A percentile compares a stretch with the other conserved stretches of the same genome.
Conservation (phyloP, 2,797 vertebrate species). For the Tapera naevia region DNA sequence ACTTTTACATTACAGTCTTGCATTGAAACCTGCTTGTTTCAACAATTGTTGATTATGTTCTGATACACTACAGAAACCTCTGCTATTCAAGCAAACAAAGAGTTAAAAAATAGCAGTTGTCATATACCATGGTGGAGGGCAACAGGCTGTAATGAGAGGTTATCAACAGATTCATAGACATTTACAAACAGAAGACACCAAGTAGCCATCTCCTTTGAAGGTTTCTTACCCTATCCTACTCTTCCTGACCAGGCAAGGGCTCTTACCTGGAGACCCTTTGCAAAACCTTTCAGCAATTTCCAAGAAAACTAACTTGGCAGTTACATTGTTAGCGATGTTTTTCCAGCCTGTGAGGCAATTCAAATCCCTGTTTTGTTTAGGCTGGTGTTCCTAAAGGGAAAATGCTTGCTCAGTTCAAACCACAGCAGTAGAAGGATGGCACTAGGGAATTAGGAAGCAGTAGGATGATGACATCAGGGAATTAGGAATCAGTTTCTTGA, state of each 20-base stretch:
- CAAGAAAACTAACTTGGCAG: not conserved
- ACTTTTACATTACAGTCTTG: not conserved
- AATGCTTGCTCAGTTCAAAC: not conserved
- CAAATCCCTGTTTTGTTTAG: not conserved
- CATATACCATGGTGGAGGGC: not conserved
- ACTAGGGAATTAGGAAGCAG: not conserved
- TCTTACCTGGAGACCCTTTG: not conserved
- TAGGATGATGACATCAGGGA: not conserved
- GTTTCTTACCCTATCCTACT: not conserved
- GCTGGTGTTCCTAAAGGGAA: not conserved
- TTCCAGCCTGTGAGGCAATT: not conserved
- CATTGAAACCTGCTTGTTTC: not conserved
- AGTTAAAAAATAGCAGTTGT: not conserved
- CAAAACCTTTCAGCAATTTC: not conserved
- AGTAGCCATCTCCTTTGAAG: not conserved
- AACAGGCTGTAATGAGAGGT: not conserved
- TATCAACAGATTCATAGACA: not conserved
- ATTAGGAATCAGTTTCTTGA: not conserved
- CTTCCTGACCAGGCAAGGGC: not conserved
- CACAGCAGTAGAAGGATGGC: not conserved
- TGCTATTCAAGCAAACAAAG: not conserved
- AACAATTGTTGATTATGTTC: not conserved
- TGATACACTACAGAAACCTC: not conserved
- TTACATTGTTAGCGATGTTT: not conserved
- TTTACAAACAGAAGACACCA: not conserved